Conservation (phyloP, 23 tunicate species). For the Aplidium turbinatum region DNA sequence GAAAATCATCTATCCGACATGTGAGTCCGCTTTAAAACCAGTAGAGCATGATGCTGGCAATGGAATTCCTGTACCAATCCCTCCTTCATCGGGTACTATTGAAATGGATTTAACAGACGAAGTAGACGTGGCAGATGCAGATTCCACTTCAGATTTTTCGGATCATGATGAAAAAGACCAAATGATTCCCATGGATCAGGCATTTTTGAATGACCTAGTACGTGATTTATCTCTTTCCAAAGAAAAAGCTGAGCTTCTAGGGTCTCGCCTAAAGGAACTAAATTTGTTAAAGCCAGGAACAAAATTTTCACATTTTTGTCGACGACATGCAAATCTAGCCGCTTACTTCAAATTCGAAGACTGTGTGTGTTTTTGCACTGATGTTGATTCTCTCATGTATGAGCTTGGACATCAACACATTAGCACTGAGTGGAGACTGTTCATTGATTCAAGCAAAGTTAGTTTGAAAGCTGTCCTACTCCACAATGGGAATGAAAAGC, state of each 20-base stretch:
- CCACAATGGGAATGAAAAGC: slow-evolving; percentile 13
- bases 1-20: too few relatives aligned
- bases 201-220: too few relatives aligned
- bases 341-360: background rate
- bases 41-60: too few relatives aligned
- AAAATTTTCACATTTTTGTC: background rate
- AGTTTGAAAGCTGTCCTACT: slow-evolving; percentile 28
- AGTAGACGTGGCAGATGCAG: too few relatives aligned
- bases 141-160: too few relatives aligned
- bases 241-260: slow-evolving; percentile 35
- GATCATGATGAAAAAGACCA: too few relatives aligned
- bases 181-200: too few relatives aligned
- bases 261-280: slow-evolving; percentile 21
- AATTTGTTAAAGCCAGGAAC: slow-evolving; percentile 3
- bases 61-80: too few relatives aligned
- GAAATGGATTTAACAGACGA: too few relatives aligned
- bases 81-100: too few relatives aligned
- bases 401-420: background rate
- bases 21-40: too few relatives aligned
- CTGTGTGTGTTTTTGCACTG: background rate
- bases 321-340: background rate
- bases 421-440: background rate
- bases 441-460: slow-evolving; percentile 21
- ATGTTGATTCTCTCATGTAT: background rate
- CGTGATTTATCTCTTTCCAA: too few relatives aligned